These are phyloP conservation scores for Achroia grisella DNA, from an alignment of 1,140 invertebrate genomes.

Conservation along the genomic window DNA sequence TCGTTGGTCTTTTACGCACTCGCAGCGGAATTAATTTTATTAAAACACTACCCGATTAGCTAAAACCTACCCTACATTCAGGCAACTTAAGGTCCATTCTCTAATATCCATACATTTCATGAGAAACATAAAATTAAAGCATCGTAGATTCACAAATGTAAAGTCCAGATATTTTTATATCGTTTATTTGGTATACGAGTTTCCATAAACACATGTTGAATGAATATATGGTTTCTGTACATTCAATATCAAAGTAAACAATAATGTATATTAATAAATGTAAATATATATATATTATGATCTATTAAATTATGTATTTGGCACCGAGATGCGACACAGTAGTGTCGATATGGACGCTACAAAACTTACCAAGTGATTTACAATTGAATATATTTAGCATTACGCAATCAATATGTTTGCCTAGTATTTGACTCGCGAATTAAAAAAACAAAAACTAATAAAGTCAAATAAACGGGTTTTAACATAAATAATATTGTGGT, in stretches of 20 bases:
- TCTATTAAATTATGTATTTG: constrained; percentile 51
- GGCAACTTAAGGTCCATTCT: background rate
- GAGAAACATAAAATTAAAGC: constrained; percentile 9
- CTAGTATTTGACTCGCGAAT: too few relatives aligned
- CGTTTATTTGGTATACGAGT: constrained; percentile 56
- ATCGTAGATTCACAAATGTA: constrained; percentile 15
- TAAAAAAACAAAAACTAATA: too few relatives aligned
- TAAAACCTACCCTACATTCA: background rate
- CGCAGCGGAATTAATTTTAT: constrained; percentile 33
- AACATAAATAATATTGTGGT: too few relatives aligned
- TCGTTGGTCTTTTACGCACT: constrained; percentile 23
- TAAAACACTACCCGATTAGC: constrained; percentile 14
- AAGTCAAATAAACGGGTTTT: too few relatives aligned
- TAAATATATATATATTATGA: constrained; percentile 65
- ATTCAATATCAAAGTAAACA: constrained; percentile 64
- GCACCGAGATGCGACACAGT: constrained; percentile 41
- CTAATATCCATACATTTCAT: background rate
- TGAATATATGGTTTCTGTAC: constrained; percentile 58
- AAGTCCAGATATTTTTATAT: constrained; percentile 30
- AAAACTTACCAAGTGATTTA: constrained; percentile 17
- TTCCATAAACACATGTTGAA: constrained; percentile 53
- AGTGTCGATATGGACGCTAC: constrained; percentile 43
- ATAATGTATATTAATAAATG: constrained; percentile 63
- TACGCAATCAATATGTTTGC: constrained; percentile 7
- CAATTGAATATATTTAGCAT: background rate